Evolutionary conservation across 2,888 invertebrate genomes (phyloP), one percentile per base, ranked within the genome.

Genomic region (Temnothorax ravouxi): DNA sequence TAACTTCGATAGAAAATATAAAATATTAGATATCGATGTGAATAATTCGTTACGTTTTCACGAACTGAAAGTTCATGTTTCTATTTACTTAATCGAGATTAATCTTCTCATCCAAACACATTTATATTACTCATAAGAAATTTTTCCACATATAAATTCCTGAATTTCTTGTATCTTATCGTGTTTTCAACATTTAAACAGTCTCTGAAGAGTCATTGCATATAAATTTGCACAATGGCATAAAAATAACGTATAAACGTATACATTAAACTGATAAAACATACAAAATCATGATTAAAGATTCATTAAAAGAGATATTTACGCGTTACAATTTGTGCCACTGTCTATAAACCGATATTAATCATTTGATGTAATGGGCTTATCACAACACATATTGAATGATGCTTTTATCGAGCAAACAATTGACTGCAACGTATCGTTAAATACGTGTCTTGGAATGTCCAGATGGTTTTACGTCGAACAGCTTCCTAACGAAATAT

Each of bases 401-500:
- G 9, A 15, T 67, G 52, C 11, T 71, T 21, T 79, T 44, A 59
- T 71, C 1, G 47, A 79, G 18, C 34, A 11, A 69, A 34, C 8
- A 44, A 34, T 6, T 71, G 21, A 18, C 4, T 29, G 44, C 18
- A 29, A 59, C 59, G 13, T 3, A 21, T 8, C n/a, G n/a, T 93
- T 90, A 95, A 81, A 95, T 95, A 4, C 94, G 92, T 29, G 92
- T 91, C 86, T 91, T 94, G 1, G 94, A 93, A 66, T 93, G 86
- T 83, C 96, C 96, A 50, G 96, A 95, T 21, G 93, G 91, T 93
- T 97, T 97, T 0, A 97, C 93, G 97, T 98, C 97, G 94, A 99
- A 99, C 15, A 99, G 95, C 95, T 98, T 98, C 88, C 98, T 96
- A 18, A 99, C 97, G 94, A 99, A 99, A 94, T 97, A 98, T 1